Conservation (phyloP, 2,113 vertebrate genomes). For the Malurus melanocephalus region DNA sequence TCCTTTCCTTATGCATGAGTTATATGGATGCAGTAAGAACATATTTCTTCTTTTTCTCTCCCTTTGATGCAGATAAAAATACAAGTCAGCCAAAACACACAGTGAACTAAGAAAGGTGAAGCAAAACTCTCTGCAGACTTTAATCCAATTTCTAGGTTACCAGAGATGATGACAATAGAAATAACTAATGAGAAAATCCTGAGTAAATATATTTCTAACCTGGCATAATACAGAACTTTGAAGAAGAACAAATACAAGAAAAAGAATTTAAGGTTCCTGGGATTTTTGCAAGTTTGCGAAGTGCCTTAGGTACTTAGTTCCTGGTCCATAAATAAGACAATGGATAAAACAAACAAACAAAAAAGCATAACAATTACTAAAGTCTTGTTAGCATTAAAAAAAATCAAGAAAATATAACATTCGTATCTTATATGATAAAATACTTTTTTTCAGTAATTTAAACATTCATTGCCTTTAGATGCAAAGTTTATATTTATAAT, state of each 20-base stretch:
- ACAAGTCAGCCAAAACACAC: conserved; percentile 18
- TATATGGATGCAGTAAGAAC: not conserved
- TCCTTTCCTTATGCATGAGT: not conserved
- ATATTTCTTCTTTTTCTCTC: not conserved
- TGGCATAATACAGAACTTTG: not conserved
- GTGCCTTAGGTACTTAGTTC: rapidly evolving
- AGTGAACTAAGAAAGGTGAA: conserved; percentile 12
- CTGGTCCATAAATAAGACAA: not conserved
- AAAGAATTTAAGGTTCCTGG: not conserved
- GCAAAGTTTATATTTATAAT: not conserved
- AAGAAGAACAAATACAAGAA: not conserved
- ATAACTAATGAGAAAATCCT: not conserved
- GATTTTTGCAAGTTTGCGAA: not conserved
- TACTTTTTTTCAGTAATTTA: not conserved
- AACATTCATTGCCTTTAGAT: not conserved
- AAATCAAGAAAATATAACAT: not conserved
- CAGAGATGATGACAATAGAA: not conserved
- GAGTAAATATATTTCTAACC: not conserved
- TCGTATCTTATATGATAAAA: not conserved
- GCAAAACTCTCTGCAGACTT: conserved; percentile 10
- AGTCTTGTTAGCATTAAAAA: not conserved
- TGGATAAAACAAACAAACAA: not conserved
- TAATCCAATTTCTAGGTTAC: conserved; percentile 16
- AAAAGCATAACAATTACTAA: rapidly evolving
- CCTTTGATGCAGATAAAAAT: conserved; percentile 25